Evolutionary conservation across 1,140 invertebrate genomes (phyloP).

Genomic region (Bradynema listronoti): DNA sequence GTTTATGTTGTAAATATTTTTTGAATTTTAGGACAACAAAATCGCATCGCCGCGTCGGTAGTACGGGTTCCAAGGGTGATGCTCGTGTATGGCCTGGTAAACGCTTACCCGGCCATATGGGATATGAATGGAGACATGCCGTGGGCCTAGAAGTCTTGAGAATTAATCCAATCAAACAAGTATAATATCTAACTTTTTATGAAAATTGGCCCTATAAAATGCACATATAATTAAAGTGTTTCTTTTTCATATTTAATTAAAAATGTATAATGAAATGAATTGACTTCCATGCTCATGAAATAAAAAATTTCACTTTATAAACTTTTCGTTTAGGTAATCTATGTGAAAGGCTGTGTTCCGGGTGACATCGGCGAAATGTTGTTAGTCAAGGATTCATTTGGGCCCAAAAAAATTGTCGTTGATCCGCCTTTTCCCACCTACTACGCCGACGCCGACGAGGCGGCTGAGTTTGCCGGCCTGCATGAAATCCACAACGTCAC

Average conservation of each 20-base stretch:
- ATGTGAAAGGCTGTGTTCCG: constrained; percentile 48
- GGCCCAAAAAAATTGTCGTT: constrained; percentile 29
- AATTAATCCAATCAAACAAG: constrained; percentile 52
- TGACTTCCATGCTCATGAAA: no score
- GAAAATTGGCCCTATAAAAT: no score
- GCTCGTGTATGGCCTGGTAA: constrained; percentile 84
- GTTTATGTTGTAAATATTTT: background rate
- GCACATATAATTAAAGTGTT: no score
- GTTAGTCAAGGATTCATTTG: constrained; percentile 39
- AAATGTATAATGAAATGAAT: no score
- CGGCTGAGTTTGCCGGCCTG: background rate
- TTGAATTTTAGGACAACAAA: constrained; percentile 73
- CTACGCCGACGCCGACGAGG: constrained; percentile 26
- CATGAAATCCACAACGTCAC: constrained; percentile 9
- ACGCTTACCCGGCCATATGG: constrained; percentile 95
- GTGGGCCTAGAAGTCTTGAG: constrained; percentile 65
- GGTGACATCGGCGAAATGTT: constrained; percentile 37
- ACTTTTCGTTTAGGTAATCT: constrained; percentile 44
- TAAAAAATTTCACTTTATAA: background rate
- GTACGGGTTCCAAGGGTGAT: constrained; percentile 71
- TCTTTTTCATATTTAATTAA: no score
- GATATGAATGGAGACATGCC: constrained; percentile 67
- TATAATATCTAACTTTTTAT: no score
- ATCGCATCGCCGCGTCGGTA: constrained; percentile 81
- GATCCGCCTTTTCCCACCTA: constrained; percentile 52